These are phyloP conservation scores for Frankliniella intonsa DNA, from an alignment of 2,888 invertebrate species.

Conservation along the genomic window DNA sequence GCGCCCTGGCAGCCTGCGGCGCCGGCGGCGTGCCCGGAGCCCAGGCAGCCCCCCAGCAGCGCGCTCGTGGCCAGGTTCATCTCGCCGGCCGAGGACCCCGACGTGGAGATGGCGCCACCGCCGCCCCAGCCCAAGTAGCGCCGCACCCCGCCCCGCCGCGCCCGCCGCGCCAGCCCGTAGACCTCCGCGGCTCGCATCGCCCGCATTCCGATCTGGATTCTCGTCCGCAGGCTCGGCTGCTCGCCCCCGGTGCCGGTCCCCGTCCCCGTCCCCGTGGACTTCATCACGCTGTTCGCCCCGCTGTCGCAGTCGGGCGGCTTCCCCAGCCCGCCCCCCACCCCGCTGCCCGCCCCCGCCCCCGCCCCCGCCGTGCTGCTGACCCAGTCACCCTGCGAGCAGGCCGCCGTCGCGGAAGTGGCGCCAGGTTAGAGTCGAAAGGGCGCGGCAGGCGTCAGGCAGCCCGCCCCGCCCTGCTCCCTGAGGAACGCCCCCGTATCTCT, in stretches of 20 bases:
- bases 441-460: too few relatives aligned
- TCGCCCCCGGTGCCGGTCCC: background rate
- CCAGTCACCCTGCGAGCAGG: background rate
- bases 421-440: too few relatives aligned
- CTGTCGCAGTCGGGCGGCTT: background rate
- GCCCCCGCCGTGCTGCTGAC: background rate
- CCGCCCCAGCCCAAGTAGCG: background rate
- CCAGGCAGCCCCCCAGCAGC: background rate
- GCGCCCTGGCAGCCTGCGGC: background rate
- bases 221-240: too few relatives aligned
- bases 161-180: background rate
- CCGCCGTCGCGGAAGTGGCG: background rate
- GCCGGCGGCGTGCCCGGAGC: background rate
- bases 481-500: too few relatives aligned
- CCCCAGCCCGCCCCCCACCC: background rate
- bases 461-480: too few relatives aligned
- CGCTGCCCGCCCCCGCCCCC: background rate
- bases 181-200: too few relatives aligned
- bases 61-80: conserved; percentile 10
- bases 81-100: background rate
- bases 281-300: background rate
- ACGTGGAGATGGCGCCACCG: background rate
- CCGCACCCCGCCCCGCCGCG: too few relatives aligned
- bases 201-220: too few relatives aligned
- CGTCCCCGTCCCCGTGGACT: background rate